phyloP scores from a whole-genome alignment of 1,140 invertebrate genomes.

The Tetraneura akinire region DNA sequence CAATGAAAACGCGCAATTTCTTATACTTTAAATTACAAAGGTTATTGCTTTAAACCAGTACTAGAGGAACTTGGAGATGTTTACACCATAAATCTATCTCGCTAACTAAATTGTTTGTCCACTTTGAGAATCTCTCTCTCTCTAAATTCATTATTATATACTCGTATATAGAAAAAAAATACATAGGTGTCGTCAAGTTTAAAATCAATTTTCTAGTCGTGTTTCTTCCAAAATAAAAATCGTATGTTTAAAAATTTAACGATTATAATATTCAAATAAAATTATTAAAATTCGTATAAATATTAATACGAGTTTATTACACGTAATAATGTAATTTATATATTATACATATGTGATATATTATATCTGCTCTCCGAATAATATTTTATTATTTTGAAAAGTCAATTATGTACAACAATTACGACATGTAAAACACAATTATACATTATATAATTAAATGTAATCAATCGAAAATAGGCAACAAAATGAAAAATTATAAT shows the following conservation, averaged over 20 bases:
- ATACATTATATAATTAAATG: no score
- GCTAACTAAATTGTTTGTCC: constrained; percentile 39
- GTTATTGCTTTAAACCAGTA: constrained; percentile 19
- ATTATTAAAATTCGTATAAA: no score
- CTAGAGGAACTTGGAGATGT: constrained; percentile 26
- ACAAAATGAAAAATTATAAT: no score
- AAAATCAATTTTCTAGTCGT: constrained; percentile 12
- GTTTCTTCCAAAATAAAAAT: background rate
- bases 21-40: constrained; percentile 29
- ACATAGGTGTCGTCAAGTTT: background rate
- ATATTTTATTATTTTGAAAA: no score
- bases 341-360: no score
- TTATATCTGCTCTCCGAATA: no score
- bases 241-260: background rate
- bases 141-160: background rate
- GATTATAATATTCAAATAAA: no score
- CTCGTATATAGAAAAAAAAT: background rate
- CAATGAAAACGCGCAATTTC: constrained; percentile 25
- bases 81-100: constrained; percentile 37
- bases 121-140: constrained; percentile 17
- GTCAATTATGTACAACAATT: no score
- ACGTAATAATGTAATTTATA: no score
- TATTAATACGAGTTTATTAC: no score
- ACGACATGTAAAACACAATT: no score
- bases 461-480: no score